Evolutionary conservation across 35 echinoderm and acorn worm genomes (phyloP).

Genomic region (Heliocidaris erythrogramma): DNA sequence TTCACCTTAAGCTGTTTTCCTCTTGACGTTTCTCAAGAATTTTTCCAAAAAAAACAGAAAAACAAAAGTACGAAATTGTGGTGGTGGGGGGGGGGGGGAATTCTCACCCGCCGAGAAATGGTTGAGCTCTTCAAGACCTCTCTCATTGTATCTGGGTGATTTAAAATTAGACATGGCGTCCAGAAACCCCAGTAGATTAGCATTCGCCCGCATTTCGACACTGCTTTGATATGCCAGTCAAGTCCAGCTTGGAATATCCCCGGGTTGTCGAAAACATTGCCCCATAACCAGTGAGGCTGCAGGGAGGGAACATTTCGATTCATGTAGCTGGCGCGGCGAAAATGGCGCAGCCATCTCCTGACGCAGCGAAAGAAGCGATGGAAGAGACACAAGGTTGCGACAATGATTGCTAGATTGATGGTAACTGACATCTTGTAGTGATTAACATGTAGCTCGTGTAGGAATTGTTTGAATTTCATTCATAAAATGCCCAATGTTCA

Average conservation of each 20-base stretch:
- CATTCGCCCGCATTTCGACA: background rate
- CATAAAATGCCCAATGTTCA: no score
- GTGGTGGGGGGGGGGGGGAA: background rate
- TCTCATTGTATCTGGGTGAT: constrained; percentile 27
- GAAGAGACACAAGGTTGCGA: background rate
- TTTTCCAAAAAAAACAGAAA: no score
- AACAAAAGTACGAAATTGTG: no score
- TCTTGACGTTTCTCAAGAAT: no score
- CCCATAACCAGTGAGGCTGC: constrained; percentile 36
- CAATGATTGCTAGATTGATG: background rate
- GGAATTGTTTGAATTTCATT: no score
- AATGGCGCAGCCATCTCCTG: background rate
- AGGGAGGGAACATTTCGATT: background rate
- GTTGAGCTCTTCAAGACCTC: constrained; percentile 13
- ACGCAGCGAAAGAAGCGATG: background rate
- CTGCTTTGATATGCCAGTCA: constrained; percentile 27
- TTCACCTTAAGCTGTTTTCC: no score
- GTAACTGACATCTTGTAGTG: background rate
- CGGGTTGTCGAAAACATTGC: constrained; percentile 13
- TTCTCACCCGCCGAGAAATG: background rate
- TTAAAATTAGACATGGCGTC: background rate
- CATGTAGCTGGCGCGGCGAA: background rate
- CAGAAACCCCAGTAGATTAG: constrained; percentile 33
- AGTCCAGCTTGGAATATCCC: constrained; percentile 13
- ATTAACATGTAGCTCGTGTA: background rate